phyloP scores from a whole-genome alignment of 2,888 invertebrate species.

The Tachina grossa region DNA sequence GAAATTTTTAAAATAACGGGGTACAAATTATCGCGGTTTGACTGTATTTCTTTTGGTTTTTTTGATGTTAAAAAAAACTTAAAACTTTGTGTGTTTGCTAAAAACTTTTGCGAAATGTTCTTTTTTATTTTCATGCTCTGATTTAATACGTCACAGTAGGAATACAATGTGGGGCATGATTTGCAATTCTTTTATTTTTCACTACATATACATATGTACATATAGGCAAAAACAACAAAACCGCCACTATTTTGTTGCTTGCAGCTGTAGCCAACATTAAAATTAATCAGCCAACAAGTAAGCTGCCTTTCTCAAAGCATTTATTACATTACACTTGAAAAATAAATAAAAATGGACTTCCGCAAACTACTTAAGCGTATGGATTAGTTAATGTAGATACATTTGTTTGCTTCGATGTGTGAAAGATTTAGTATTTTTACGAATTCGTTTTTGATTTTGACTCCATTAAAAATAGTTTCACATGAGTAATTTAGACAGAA shows the following conservation, averaged over 20 bases:
- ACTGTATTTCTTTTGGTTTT: no score
- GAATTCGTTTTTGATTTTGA: conserved; percentile 31
- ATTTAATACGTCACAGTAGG: no score
- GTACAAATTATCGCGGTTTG: no score
- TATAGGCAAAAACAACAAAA: no score
- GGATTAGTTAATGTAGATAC: neutral
- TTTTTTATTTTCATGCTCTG: no score
- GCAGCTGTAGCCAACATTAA: conserved; percentile 4
- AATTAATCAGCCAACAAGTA: neutral
- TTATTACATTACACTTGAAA: neutral
- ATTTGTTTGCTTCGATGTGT: neutral
- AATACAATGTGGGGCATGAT: no score
- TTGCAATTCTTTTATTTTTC: no score
- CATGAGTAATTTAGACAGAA: conserved; percentile 48
- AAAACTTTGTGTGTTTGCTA: no score
- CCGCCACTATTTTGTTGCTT: conserved; percentile 22
- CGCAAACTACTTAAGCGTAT: conserved; percentile 30
- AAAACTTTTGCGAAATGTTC: no score
- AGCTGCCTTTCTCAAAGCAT: conserved; percentile 4
- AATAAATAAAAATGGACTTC: conserved; percentile 36
- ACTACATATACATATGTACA: no score
- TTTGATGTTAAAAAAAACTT: no score
- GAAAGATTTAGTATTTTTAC: conserved; percentile 17
- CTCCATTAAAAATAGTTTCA: conserved; percentile 45
- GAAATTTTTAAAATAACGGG: no score